Conservation (phyloP, 2,113 vertebrate species). For the Sigmodon hispidus region DNA sequence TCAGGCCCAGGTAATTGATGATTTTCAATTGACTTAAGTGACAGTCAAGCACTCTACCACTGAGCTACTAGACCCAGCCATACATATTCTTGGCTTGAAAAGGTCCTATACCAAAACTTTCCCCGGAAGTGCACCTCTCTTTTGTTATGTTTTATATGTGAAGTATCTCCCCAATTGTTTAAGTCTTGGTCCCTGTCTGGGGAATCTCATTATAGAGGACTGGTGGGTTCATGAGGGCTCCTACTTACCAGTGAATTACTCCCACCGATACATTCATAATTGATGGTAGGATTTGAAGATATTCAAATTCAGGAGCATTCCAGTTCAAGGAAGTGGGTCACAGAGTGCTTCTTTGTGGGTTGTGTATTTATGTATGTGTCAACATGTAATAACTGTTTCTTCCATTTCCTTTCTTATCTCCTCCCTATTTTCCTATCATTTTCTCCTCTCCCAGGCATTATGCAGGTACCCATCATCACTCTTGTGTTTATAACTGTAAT, state of each 20-base stretch:
- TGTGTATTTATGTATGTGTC: neutral
- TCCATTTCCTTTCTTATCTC: neutral
- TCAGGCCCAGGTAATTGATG: neutral
- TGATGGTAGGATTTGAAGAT: neutral
- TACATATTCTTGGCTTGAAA: neutral
- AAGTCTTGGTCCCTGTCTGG: neutral
- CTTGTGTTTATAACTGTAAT: neutral
- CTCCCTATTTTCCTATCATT: neutral
- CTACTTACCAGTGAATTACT: neutral
- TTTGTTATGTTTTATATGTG: neutral
- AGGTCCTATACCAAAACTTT: neutral
- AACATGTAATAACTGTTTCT: neutral
- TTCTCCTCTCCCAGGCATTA: too few relatives aligned
- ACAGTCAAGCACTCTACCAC: too few relatives aligned
- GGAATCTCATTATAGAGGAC: neutral
- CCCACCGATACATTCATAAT: neutral
- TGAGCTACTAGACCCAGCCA: neutral
- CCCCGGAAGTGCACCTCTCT: neutral
- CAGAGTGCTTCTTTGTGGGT: neutral
- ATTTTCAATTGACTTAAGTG: conserved; percentile 14
- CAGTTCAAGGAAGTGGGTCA: neutral
- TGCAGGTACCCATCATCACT: neutral
- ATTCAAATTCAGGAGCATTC: neutral
- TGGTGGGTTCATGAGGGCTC: neutral
- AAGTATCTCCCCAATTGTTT: neutral